Conservation (phyloP, 2,888 invertebrate genomes). For the Lypha dubia region DNA sequence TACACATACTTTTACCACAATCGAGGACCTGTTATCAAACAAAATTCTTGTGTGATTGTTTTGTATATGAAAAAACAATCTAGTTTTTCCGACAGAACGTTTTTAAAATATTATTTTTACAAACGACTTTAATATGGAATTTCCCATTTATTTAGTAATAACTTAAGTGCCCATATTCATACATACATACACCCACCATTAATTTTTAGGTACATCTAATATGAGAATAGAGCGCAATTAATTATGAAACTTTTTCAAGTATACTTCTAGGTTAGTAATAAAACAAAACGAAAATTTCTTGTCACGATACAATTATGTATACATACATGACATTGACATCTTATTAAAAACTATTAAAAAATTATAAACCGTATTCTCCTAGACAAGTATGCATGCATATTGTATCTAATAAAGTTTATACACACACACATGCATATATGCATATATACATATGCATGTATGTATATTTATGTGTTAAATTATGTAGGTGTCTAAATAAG, state of each 20-base stretch:
- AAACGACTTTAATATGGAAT: no score
- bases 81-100: no score
- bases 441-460: neutral
- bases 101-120: no score
- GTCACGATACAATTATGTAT: neutral
- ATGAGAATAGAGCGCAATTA: conserved; percentile 25
- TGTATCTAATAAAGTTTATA: neutral
- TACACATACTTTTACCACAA: no score
- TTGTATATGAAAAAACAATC: no score
- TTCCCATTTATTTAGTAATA: no score
- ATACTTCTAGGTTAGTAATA: conserved; percentile 42
- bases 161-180: neutral
- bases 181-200: no score
- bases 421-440: neutral
- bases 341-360: conserved; percentile 55
- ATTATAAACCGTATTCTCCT: conserved; percentile 23
- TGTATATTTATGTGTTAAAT: neutral
- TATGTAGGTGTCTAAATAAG: no score
- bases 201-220: no score
- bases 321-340: conserved; percentile 47
- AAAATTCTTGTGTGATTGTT: no score
- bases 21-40: no score
- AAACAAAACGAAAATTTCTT: conserved; percentile 21
- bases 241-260: conserved; percentile 30
- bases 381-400: conserved; percentile 3